A percentile compares a stretch with the other conserved stretches of the same genome.
Conservation (phyloP, 2,888 invertebrate genomes). For the Eurytoma adleriae region DNA sequence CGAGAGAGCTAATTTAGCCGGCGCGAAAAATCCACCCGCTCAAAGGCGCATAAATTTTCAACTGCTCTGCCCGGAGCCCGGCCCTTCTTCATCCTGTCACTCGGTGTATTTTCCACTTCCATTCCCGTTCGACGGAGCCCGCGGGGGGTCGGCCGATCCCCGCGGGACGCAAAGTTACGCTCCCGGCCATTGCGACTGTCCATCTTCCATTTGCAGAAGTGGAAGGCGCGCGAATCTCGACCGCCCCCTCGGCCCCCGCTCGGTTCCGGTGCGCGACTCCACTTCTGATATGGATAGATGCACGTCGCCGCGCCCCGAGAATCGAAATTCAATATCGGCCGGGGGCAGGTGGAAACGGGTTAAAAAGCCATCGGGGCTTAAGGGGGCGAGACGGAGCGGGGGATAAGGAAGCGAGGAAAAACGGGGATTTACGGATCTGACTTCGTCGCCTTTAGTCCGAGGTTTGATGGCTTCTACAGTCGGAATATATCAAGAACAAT, state of each 20-base stretch:
- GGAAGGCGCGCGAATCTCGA: conserved; percentile 52
- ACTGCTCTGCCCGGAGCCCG: neutral
- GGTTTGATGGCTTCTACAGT: no score
- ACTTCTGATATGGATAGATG: conserved; percentile 63
- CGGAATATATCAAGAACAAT: no score
- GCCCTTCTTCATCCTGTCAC: conserved; percentile 26
- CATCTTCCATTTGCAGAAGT: conserved; percentile 62
- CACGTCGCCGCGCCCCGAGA: conserved; percentile 55
- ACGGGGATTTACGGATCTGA: conserved; percentile 49
- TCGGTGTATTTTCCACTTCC: conserved; percentile 28
- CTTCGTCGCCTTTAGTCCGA: conserved; percentile 21
- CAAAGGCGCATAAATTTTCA: conserved; percentile 19
- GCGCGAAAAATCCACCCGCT: conserved; percentile 12
- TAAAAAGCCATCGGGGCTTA: conserved; percentile 39
- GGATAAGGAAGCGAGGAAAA: conserved; percentile 56
- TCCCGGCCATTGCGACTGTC: conserved; percentile 63
- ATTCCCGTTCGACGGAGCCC: neutral
- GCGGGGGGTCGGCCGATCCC: conserved; percentile 44
- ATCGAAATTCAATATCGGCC: conserved; percentile 67
- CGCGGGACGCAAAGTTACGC: conserved; percentile 66
- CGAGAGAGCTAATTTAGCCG: no score
- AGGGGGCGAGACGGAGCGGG: neutral
- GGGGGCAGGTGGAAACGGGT: conserved; percentile 51
- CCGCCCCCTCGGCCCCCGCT: neutral
- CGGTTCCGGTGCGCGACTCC: conserved; percentile 53